phyloP scores from a whole-genome alignment of 1,140 invertebrate species.

The Nasonia giraulti region DNA sequence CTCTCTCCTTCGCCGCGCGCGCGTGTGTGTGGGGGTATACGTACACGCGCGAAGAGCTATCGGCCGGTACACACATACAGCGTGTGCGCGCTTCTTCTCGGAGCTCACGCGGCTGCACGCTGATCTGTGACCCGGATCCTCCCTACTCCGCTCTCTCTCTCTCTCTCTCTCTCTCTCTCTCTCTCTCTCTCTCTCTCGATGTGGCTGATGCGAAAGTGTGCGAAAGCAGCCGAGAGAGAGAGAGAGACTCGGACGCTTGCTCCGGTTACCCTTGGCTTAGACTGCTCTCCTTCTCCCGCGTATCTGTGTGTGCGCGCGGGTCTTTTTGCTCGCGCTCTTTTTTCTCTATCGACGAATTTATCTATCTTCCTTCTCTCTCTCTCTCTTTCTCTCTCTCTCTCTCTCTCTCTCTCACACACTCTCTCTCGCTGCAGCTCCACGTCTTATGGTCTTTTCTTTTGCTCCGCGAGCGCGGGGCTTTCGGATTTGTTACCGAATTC shows the following conservation, averaged over 20 bases:
- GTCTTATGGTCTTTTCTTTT: not conserved
- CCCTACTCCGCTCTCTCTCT: conserved; percentile 63
- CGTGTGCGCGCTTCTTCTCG: conserved; percentile 60
- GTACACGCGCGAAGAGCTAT: conserved; percentile 14
- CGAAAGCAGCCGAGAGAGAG: conserved; percentile 34
- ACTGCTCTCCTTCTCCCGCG: conserved; percentile 24
- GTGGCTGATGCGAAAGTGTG: conserved; percentile 43
- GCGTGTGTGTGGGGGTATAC: not conserved
- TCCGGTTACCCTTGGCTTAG: conserved; percentile 50
- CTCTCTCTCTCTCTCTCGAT: conserved; percentile 40
- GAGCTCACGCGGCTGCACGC: conserved; percentile 62
- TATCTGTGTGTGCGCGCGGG: not conserved
- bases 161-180: too few relatives aligned
- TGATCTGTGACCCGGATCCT: conserved; percentile 76
- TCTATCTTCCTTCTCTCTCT: conserved; percentile 28
- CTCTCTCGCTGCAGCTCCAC: not conserved
- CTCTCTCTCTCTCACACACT: too few relatives aligned
- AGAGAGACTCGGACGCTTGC: conserved; percentile 37
- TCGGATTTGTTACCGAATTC: not conserved
- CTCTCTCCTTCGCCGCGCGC: not conserved
- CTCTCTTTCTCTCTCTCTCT: too few relatives aligned
- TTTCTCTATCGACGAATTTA: conserved; percentile 41
- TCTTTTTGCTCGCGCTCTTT: conserved; percentile 11
- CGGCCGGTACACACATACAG: conserved; percentile 19
- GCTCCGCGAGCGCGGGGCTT: not conserved